Conservation (phyloP, 2,113 vertebrate genomes). For the Erythrocercus mccallii region DNA sequence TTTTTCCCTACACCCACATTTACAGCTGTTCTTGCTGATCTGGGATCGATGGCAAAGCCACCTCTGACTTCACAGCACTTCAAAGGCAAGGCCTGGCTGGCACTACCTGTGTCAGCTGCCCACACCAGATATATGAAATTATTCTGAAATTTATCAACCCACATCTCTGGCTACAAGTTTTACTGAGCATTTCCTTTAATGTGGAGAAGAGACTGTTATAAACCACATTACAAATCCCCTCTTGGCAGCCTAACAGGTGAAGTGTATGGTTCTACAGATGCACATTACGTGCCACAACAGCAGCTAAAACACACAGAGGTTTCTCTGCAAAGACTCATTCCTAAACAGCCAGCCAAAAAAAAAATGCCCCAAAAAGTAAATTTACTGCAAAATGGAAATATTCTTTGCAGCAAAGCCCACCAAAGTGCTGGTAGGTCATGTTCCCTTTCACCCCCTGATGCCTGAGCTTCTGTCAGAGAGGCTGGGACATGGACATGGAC, state of each 20-base stretch:
- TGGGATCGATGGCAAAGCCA: neutral
- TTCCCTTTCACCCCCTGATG: neutral
- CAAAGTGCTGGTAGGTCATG: neutral
- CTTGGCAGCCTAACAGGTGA: neutral
- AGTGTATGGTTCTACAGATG: accelerated
- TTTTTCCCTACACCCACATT: neutral
- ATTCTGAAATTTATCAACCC: neutral
- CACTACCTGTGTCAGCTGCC: neutral
- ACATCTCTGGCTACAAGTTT: neutral
- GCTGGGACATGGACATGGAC: neutral
- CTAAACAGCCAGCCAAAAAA: neutral
- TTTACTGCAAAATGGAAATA: neutral
- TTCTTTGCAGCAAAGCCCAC: neutral
- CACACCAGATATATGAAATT: neutral
- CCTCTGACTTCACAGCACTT: neutral
- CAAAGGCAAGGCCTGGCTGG: neutral
- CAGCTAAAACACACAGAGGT: neutral
- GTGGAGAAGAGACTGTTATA: neutral
- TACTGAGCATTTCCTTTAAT: neutral
- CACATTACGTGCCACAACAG: neutral
- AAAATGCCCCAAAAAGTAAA: accelerated
- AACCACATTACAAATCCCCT: neutral
- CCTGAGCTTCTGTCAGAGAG: neutral
- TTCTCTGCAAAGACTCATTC: neutral
- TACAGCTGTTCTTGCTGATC: neutral